Conservation (phyloP, 2,113 vertebrate species). For the Paradisaea rubra region DNA sequence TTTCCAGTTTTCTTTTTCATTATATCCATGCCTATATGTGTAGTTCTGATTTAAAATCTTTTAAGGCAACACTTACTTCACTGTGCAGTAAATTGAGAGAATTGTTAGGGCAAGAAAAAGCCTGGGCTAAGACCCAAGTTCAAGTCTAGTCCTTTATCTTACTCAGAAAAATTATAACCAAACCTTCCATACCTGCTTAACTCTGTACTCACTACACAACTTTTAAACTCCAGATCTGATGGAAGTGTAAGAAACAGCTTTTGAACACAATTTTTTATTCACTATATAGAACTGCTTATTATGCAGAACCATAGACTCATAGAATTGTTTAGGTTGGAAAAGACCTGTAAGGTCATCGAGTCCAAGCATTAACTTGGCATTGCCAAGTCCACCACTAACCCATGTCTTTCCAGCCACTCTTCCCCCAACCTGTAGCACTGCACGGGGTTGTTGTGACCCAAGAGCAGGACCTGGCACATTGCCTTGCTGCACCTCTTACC, state of each 20-base stretch:
- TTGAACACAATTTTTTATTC: background rate
- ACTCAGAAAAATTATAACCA: background rate
- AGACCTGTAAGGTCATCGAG: background rate
- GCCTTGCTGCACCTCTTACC: background rate
- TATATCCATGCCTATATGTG: background rate
- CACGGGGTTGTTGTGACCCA: background rate
- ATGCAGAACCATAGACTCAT: background rate
- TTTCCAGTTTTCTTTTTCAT: background rate
- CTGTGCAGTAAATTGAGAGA: background rate
- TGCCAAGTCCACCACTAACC: background rate
- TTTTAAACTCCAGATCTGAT: background rate
- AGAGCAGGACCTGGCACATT: accelerated
- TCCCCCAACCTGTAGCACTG: background rate
- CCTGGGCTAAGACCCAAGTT: background rate
- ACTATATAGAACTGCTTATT: background rate
- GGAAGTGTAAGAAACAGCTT: background rate
- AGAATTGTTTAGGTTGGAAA: background rate
- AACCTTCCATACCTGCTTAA: background rate
- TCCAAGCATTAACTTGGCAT: background rate
- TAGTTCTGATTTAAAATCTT: background rate
- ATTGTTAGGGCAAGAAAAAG: background rate
- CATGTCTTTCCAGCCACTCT: background rate
- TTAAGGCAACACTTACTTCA: background rate
- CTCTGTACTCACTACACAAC: background rate
- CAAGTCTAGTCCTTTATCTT: background rate